A percentile compares a stretch with the other conserved stretches of the same genome.
These are phyloP conservation scores for Ditula angustiorana DNA, from an alignment of 2,888 invertebrate genomes.

Conservation along the genomic window DNA sequence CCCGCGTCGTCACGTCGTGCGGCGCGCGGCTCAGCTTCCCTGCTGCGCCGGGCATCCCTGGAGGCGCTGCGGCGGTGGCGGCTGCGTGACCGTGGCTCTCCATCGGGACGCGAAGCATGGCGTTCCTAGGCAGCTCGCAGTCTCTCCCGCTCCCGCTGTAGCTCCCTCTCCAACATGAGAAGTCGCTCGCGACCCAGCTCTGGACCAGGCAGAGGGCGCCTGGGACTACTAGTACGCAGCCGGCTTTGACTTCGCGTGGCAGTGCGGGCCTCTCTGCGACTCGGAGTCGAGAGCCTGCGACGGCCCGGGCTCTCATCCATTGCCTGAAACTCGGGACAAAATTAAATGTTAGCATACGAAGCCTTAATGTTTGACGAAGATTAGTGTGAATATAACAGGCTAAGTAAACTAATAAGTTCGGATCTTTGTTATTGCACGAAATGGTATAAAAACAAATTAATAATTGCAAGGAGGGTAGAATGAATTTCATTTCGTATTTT, in stretches of 20 bases:
- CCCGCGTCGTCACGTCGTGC: background rate
- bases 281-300: slow-evolving; percentile 3
- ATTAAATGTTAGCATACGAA: too few species aligned
- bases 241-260: background rate
- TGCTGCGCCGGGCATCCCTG: background rate
- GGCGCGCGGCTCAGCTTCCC: too few species aligned
- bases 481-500: too few species aligned
- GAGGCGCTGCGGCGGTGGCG: background rate
- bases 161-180: background rate
- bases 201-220: background rate
- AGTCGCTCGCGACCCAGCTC: slow-evolving; percentile 4
- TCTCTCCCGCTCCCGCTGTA: background rate
- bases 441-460: too few species aligned
- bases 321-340: background rate
- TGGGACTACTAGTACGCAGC: background rate
- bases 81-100: background rate
- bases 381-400: too few species aligned
- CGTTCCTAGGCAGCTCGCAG: background rate
- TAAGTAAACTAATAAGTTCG: too few species aligned
- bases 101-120: background rate
- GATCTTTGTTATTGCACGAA: too few species aligned
- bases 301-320: background rate
- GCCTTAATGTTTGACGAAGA: too few species aligned
- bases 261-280: background rate
- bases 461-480: too few species aligned